Evolutionary conservation across 1,140 invertebrate species (phyloP), one percentile per base, ranked within the genome.

Genomic region (Lordiphosa clarofinis): DNA sequence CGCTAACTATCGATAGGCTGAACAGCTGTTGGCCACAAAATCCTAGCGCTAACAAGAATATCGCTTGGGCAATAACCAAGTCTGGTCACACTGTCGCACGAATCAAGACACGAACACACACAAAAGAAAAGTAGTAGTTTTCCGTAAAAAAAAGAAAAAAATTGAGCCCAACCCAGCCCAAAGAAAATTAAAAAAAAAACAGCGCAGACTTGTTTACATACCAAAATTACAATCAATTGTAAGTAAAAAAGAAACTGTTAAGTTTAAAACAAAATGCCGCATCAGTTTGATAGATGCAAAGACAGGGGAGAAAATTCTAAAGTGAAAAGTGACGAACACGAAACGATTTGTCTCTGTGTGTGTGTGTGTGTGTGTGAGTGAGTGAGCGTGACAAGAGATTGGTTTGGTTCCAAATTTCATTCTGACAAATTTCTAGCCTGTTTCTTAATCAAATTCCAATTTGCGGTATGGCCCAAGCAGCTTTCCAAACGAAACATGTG

Each of bases 241-340:
- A 78, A 84, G 78, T 84, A 86, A 53, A 61, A 66, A 44, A 12
- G 43, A 11, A 19, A n/a, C 43, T 24, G 12, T 8, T 8, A 31
- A 21, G 53, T 38, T 38, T 38, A 33, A 11, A 8, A 21, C 21
- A 9, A 12, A 44, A 46, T 39, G 39, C 42, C 31, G 24, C 8
- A 44, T 50, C 28, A 31, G 28, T 31, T 31, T 31, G 28, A 42
- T 58, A 59, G n/a, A 39, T 48, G 39, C 50, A 39, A 60, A 61
- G 40, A 58, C 60, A 87, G 69, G 76, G 70, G 66, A 74, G 65
- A 86, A 87, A 87, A 87, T 87, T 87, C 73, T 68, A 44, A 65
- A 74, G 73, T 74, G 69, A 87, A 87, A 87, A 87, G 72, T 87
- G 74, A 84, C 70, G 70, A 86, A 62, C 56, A 56, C 60, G 65